Evolutionary conservation across 2,888 invertebrate genomes (phyloP), one percentile per base, ranked within the genome.

Genomic region (Epistrophe grossulariae): DNA sequence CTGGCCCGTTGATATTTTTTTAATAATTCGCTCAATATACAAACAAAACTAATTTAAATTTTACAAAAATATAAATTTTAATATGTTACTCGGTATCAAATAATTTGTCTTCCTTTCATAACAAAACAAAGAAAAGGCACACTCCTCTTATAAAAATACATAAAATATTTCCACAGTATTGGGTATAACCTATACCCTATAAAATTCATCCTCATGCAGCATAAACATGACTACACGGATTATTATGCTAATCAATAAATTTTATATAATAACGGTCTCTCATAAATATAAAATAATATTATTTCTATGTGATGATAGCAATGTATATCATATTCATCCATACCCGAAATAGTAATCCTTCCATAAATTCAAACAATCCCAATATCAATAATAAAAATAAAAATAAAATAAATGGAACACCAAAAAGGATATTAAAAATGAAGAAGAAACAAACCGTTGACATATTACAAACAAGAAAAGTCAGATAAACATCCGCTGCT

Each of bases 401-500:
- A 68, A 50, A 24, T 24, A 50, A 50, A 40, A 48, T 35, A 52
- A 19, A 68, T 15, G 52, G 52, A 52, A 35, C 52, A 19, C 35
- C 50, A 15, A 55, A 24, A 52, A 38, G n/a, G 52, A 43, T 48
- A 70, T 55, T 70, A 70, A 70, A 55, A 55, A 55, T 8, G 15
- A n/a, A 55, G 15, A 50, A 55, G 28, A 35, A 40, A 68, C 48
- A 50, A 19, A 28, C n/a, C 52, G n/a, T 70, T 70, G 50, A 28
- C 55, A 40, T 55, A 38, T n/a, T 28, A 35, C 43, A 28, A 59
- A 38, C 40, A 19, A 17, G 15, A 40, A 38, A 59, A 50, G 35
- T n/a, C 40, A 40, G 55, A 70, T 31, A 60, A 81, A 81, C 62
- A 82, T 77, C 71, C 55, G 48, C 24, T 62, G 10, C 40, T 71